A percentile compares a stretch with the other conserved stretches of the same genome.
phyloP scores from a whole-genome alignment of 2,113 vertebrate genomes.

The Numida meleagris region DNA sequence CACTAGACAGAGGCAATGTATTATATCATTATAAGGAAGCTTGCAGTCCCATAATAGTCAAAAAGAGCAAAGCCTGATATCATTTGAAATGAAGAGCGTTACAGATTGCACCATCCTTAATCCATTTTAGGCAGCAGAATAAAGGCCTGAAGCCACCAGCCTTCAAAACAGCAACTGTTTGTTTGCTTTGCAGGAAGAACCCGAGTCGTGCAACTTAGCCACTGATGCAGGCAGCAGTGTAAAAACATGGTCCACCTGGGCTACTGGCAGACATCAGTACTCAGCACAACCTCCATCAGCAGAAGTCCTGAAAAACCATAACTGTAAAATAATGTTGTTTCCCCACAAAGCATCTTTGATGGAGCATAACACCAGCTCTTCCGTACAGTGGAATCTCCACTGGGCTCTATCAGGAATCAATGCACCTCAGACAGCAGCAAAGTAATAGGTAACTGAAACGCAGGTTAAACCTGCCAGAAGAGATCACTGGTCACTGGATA shows the following conservation, averaged over 20 bases:
- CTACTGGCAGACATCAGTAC: background rate
- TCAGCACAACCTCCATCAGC: background rate
- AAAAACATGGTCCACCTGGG: background rate
- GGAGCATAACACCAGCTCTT: background rate
- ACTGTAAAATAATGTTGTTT: background rate
- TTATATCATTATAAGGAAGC: background rate
- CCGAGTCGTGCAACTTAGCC: background rate
- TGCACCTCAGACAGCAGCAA: background rate
- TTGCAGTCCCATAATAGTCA: background rate
- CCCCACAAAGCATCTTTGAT: background rate
- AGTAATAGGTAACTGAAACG: background rate
- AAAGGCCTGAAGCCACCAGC: background rate
- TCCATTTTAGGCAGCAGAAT: background rate
- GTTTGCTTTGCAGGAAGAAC: background rate
- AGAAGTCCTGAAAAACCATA: background rate
- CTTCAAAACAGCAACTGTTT: background rate
- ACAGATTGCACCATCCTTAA: constrained; percentile 7
- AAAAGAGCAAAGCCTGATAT: background rate
- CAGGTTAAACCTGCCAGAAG: background rate
- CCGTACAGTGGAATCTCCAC: background rate
- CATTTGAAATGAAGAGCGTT: background rate
- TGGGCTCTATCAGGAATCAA: background rate
- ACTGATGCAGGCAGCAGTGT: background rate
- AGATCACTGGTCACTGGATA: background rate
- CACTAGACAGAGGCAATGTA: background rate